phyloP scores from a whole-genome alignment of 1,140 invertebrate species.

The Limonius californicus region DNA sequence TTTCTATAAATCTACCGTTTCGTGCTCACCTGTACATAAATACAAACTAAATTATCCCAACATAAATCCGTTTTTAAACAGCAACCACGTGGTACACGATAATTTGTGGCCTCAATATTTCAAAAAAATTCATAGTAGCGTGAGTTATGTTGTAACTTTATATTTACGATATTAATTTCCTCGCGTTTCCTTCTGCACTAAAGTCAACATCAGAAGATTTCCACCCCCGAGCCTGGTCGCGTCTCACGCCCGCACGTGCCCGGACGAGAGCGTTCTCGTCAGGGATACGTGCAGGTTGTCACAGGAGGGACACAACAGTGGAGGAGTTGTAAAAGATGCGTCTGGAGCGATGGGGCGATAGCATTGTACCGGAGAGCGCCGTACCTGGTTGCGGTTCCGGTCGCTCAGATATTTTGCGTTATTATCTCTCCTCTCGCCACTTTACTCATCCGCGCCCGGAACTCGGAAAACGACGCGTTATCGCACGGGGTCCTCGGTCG shows the following conservation, averaged over 20 bases:
- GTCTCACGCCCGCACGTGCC: neutral
- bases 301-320: neutral
- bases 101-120: slow-evolving; percentile 43
- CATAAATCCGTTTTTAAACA: slow-evolving; percentile 40
- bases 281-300: slow-evolving; percentile 1
- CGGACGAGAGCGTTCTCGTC: neutral
- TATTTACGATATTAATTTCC: slow-evolving; percentile 47
- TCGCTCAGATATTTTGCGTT: slow-evolving; percentile 21
- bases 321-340: slow-evolving; percentile 18
- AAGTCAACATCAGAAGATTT: slow-evolving; percentile 1
- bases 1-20: slow-evolving; percentile 28
- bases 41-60: slow-evolving; percentile 38
- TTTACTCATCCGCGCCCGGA: slow-evolving; percentile 21
- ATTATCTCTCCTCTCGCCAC: slow-evolving; percentile 24
- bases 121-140: slow-evolving; percentile 41
- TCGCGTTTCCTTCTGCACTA: slow-evolving; percentile 31
- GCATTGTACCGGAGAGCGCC: slow-evolving; percentile 16
- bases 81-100: slow-evolving; percentile 41
- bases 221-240: neutral
- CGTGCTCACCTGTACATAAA: slow-evolving; percentile 41
- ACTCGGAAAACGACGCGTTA: slow-evolving; percentile 18
- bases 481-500: slow-evolving; percentile 1
- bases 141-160: slow-evolving; percentile 44
- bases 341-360: slow-evolving; percentile 21
- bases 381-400: slow-evolving; percentile 20